Conservation (phyloP, 2,888 invertebrate species). For the Serrognathus titanus region DNA sequence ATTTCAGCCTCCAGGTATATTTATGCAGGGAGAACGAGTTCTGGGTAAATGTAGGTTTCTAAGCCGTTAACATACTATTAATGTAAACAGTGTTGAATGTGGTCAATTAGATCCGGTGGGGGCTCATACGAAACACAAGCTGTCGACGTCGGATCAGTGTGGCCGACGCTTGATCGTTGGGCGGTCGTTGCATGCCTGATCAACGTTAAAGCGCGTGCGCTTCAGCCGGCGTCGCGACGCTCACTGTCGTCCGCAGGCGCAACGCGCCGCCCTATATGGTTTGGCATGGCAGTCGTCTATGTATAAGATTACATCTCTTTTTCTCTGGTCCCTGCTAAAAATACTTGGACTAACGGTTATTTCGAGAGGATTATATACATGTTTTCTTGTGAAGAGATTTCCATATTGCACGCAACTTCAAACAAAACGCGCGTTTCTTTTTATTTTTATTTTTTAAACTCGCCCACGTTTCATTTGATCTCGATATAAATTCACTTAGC, state of each 20-base stretch:
- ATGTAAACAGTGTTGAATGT: constrained; percentile 36
- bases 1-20: constrained; percentile 12
- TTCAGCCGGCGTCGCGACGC: constrained; percentile 25
- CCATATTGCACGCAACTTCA: constrained; percentile 27
- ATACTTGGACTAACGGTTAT: constrained; percentile 47
- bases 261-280: constrained; percentile 50
- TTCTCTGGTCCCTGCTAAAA: constrained; percentile 49
- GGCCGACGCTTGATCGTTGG: constrained; percentile 7
- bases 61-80: constrained; percentile 30
- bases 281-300: constrained; percentile 47
- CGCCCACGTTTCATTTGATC: too few species aligned
- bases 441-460: too few species aligned
- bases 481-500: too few species aligned
- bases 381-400: constrained; percentile 46
- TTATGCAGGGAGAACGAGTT: constrained; percentile 12
- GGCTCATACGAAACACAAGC: constrained; percentile 1
- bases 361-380: constrained; percentile 45
- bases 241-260: constrained; percentile 41
- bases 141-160: constrained; percentile 9
- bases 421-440: background rate
- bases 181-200: constrained; percentile 5
- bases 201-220: constrained; percentile 25
- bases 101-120: constrained; percentile 27
- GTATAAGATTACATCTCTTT: constrained; percentile 52
- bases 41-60: constrained; percentile 28